These are phyloP conservation scores for Saguinus midas DNA, from an alignment of 2,113 vertebrate genomes.

Conservation along the genomic window DNA sequence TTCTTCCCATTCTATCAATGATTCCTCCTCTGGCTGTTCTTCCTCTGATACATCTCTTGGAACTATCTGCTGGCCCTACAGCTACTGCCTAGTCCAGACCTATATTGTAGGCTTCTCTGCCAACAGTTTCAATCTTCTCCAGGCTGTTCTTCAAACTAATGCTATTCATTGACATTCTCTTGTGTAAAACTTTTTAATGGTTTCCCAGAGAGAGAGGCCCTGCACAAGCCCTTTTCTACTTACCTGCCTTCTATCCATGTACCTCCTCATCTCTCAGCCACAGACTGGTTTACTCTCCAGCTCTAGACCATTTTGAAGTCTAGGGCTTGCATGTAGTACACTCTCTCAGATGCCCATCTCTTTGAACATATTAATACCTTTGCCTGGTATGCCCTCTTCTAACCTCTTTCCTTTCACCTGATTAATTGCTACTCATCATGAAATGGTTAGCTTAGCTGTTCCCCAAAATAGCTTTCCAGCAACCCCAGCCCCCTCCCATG, in stretches of 20 bases:
- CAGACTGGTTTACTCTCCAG: background rate
- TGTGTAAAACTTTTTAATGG: background rate
- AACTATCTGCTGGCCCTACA: background rate
- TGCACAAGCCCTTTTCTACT: background rate
- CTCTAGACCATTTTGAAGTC: background rate
- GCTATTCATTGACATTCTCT: too few species aligned
- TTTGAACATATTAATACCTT: background rate
- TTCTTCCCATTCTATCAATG: fast-evolving
- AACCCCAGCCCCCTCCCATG: fast-evolving
- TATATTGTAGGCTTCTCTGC: background rate
- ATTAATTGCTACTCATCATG: background rate
- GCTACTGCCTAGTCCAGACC: too few species aligned
- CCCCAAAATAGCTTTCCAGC: background rate
- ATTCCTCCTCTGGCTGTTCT: background rate
- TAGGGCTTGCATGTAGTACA: too few species aligned
- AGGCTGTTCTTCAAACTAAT: background rate
- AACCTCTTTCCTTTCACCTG: background rate
- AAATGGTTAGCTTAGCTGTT: background rate
- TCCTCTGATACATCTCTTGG: background rate
- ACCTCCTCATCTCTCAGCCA: background rate
- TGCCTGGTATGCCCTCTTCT: background rate
- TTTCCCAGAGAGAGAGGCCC: background rate
- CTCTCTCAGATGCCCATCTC: background rate
- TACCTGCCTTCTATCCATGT: background rate
- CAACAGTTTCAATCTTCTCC: background rate